phyloP scores from a whole-genome alignment of 2,113 vertebrate species.

The Petroica traversi region DNA sequence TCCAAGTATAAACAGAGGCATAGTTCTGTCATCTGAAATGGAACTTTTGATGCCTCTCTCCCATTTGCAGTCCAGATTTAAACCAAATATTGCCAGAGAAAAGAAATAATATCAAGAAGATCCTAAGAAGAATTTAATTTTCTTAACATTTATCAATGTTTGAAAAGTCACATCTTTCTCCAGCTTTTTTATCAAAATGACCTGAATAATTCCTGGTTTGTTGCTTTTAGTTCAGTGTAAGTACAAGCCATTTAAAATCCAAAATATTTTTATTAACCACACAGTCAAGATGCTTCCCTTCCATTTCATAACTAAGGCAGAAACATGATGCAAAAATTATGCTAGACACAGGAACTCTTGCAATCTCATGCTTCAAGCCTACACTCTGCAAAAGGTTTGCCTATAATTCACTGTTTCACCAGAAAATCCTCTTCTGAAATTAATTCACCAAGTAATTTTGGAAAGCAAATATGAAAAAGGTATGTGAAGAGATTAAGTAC shows the following conservation, averaged over 20 bases:
- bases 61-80: background rate
- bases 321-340: background rate
- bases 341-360: background rate
- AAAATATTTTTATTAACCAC: background rate
- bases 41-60: background rate
- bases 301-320: background rate
- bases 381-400: background rate
- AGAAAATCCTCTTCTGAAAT: background rate
- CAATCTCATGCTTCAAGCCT: background rate
- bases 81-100: background rate
- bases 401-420: background rate
- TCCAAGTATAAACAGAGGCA: background rate
- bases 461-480: background rate
- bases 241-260: background rate
- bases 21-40: background rate
- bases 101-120: background rate
- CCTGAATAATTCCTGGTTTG: background rate
- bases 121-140: background rate
- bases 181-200: background rate
- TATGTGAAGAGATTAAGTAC: background rate
- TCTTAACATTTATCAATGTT: background rate
- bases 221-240: background rate
- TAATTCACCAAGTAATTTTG: background rate
- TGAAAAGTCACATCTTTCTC: background rate
- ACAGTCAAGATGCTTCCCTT: background rate